Evolutionary conservation across 53 echinoderm and acorn worm genomes (phyloP).

Genomic region (Zoroaster sp.): DNA sequence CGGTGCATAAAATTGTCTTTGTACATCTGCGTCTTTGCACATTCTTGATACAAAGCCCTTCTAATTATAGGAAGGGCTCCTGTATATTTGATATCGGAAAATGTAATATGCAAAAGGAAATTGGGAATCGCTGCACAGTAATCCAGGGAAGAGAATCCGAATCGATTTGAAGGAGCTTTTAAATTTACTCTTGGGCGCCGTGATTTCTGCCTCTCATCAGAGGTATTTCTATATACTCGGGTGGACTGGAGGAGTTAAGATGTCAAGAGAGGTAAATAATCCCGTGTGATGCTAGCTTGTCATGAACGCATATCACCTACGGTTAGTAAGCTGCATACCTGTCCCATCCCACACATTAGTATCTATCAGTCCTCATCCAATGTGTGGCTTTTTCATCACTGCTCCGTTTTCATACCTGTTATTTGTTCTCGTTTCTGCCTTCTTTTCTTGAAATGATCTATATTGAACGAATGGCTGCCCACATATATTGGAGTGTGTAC

Average conservation of each 20-base stretch:
- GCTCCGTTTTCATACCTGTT: too few relatives aligned
- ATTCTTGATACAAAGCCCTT: too few relatives aligned
- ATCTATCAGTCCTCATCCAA: background rate
- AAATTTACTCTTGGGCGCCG: background rate
- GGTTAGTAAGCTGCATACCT: background rate
- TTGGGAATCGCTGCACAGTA: background rate
- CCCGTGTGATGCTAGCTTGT: background rate
- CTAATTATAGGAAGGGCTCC: too few relatives aligned
- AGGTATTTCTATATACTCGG: background rate
- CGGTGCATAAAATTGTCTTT: too few relatives aligned
- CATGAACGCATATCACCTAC: background rate
- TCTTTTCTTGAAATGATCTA: too few relatives aligned
- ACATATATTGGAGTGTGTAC: too few relatives aligned
- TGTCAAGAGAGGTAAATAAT: background rate
- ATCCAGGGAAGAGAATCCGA: background rate
- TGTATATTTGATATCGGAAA: too few relatives aligned
- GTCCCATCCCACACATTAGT: background rate
- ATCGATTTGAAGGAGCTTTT: background rate
- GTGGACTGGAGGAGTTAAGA: background rate
- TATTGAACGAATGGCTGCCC: too few relatives aligned
- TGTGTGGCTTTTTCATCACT: background rate
- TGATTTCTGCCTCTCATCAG: background rate
- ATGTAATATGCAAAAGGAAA: background rate
- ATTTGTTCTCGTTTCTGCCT: too few relatives aligned
- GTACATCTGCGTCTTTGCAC: too few relatives aligned